phyloP scores from a whole-genome alignment of 2,888 invertebrate genomes.

The Andrena dorsata region DNA sequence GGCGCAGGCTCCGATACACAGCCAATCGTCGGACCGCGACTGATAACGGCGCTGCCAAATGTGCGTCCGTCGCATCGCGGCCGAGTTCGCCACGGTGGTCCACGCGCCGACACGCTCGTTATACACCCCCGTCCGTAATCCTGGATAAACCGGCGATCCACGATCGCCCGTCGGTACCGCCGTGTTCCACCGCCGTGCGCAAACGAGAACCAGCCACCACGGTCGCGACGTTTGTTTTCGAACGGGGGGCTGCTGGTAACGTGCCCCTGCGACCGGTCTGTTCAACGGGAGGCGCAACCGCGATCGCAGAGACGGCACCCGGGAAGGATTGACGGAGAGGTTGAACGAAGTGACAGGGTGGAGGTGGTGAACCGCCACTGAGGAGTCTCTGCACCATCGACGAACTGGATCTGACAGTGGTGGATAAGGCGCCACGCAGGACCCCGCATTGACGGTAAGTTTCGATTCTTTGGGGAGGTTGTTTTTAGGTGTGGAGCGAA shows the following conservation, averaged over 20 bases:
- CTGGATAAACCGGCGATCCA: constrained; percentile 30
- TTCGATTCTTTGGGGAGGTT: neutral
- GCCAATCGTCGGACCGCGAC: constrained; percentile 84
- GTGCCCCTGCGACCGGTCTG: no score
- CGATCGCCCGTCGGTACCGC: neutral
- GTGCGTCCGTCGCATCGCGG: constrained; percentile 81
- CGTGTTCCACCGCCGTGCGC: no score
- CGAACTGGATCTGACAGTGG: constrained; percentile 69
- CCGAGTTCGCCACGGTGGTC: constrained; percentile 78
- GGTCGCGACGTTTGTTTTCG: no score
- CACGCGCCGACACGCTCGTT: constrained; percentile 79
- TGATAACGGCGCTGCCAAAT: constrained; percentile 84
- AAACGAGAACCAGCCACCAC: no score
- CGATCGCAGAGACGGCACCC: neutral
- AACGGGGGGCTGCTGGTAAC: no score
- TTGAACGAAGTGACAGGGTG: constrained; percentile 12
- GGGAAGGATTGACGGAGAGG: neutral
- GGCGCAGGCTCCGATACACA: constrained; percentile 85
- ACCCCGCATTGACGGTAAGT: constrained; percentile 83
- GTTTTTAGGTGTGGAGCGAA: neutral
- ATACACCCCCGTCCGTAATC: constrained; percentile 56
- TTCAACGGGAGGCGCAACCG: no score
- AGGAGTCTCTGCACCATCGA: constrained; percentile 3
- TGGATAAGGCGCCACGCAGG: constrained; percentile 74
- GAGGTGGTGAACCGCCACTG: constrained; percentile 1